Evolutionary conservation across 2,797 vertebrate genomes (phyloP), one percentile per base, ranked within the genome.

Genomic region (Aselliscus stoliczkanus): DNA sequence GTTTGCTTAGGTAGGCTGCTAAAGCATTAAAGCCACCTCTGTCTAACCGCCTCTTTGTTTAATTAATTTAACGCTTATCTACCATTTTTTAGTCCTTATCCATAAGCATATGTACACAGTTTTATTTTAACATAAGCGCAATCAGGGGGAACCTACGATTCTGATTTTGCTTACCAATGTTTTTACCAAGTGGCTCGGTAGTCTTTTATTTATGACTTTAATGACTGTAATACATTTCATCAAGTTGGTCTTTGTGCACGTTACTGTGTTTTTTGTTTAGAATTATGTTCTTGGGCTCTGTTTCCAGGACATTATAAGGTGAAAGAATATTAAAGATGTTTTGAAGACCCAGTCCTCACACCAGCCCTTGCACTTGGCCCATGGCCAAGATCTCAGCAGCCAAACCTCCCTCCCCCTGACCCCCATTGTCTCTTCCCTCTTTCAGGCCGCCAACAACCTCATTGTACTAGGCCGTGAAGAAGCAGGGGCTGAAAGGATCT

Each of bases 401-500:
- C 23, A 2, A 9, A 29, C 23, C 67, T 62, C 12, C 31, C 31
- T 42, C 1, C 31, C 37, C 1, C 13, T 14, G 34, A 34, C 58
- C 14, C 11, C 44, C 42, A 2, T 6, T n/a, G 12, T 70, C 42
- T 84, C 60, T n/a, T 80, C 10, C 65, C n/a, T 20, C 76, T 62
- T 39, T 25, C 93, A 99, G 99, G 99, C 99, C 58, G 99, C 99
- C 77, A 99, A 99, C 98, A 99, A 99, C 97, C 98, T 99, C 93
- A 99, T 99, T 34, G 99, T 99, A 83, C 98, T 99, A 62, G 99
- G 99, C 2, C 98, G 99, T 90, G 99, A 99, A 81, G 99, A 99
- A 18, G 99, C 99, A 0, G 99, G 99, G 50, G 99, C 99, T 0
- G 99, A 99, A 97, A 99, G 98, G 98, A 99, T 99, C 97, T 99